phyloP scores from a whole-genome alignment of 2,888 invertebrate species.

The Eristalinus aeneus region DNA sequence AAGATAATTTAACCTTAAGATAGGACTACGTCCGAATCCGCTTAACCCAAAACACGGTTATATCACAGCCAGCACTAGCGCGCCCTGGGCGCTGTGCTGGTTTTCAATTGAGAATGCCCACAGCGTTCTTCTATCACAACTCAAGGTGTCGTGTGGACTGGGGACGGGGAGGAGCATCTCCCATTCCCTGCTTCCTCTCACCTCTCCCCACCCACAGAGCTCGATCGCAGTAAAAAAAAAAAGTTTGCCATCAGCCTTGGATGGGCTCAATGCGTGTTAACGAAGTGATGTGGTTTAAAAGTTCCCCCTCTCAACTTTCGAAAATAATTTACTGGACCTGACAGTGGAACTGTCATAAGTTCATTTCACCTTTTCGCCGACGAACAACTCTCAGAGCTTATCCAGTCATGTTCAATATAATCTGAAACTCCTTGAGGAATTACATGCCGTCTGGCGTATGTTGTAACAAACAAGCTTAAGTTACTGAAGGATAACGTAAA shows the following conservation, averaged over 20 bases:
- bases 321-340: no score
- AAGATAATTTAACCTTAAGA: no score
- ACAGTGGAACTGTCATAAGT: no score
- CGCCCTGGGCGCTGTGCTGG: not conserved
- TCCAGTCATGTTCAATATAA: not conserved
- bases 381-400: not conserved
- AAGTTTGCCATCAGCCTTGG: no score
- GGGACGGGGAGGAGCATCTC: no score
- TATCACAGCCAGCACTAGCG: not conserved
- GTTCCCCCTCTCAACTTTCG: no score
- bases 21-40: no score
- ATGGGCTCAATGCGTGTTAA: no score
- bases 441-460: not conserved
- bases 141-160: not conserved
- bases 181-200: no score
- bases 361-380: not conserved
- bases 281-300: no score
- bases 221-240: no score
- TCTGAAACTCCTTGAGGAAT: not conserved
- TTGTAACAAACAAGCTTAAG: not conserved
- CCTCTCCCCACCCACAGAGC: no score
- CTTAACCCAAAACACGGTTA: constrained; percentile 22
- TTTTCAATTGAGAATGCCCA: constrained; percentile 27
- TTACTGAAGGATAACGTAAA: not conserved
- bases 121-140: constrained; percentile 4